These are phyloP conservation scores for Heliconius eleuchia DNA, from an alignment of 1,140 invertebrate genomes.

Conservation along the genomic window DNA sequence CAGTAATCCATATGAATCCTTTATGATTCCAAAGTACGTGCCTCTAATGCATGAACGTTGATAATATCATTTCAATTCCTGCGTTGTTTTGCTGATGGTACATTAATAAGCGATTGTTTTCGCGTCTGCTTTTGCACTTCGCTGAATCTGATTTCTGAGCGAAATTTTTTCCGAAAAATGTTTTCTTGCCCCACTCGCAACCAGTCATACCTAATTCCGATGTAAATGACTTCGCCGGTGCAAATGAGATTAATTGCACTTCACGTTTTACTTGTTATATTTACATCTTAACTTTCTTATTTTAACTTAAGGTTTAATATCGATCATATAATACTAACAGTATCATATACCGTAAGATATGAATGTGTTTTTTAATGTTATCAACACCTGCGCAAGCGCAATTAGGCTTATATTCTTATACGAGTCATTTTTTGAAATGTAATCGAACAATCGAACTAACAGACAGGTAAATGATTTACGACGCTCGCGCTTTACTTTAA, in stretches of 20 bases:
- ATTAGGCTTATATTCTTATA: conserved; percentile 66
- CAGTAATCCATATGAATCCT: conserved; percentile 15
- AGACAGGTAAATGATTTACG: conserved; percentile 74
- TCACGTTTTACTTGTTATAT: conserved; percentile 53
- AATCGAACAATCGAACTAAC: conserved; percentile 71
- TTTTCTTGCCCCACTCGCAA: conserved; percentile 53
- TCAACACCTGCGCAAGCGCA: conserved; percentile 44
- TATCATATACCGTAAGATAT: background rate
- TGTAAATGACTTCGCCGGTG: conserved; percentile 59
- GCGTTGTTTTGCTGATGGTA: conserved; percentile 50
- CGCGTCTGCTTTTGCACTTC: conserved; percentile 76
- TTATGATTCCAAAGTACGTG: conserved; percentile 19
- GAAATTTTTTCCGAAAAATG: conserved; percentile 48
- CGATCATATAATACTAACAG: background rate
- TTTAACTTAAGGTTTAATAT: conserved; percentile 14
- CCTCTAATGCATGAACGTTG: conserved; percentile 27
- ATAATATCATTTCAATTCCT: conserved; percentile 34
- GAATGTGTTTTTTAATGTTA: conserved; percentile 16
- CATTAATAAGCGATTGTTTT: conserved; percentile 73
- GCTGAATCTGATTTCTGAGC: conserved; percentile 67
- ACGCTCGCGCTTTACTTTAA: conserved; percentile 71
- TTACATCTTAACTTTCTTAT: conserved; percentile 50
- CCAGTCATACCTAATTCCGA: conserved; percentile 69
- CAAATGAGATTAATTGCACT: conserved; percentile 67
- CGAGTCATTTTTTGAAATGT: conserved; percentile 63